A percentile compares a stretch with the other conserved stretches of the same genome.
These are phyloP conservation scores for Rhinoptilus africanus DNA, from an alignment of 2,113 vertebrate species.

Conservation along the genomic window DNA sequence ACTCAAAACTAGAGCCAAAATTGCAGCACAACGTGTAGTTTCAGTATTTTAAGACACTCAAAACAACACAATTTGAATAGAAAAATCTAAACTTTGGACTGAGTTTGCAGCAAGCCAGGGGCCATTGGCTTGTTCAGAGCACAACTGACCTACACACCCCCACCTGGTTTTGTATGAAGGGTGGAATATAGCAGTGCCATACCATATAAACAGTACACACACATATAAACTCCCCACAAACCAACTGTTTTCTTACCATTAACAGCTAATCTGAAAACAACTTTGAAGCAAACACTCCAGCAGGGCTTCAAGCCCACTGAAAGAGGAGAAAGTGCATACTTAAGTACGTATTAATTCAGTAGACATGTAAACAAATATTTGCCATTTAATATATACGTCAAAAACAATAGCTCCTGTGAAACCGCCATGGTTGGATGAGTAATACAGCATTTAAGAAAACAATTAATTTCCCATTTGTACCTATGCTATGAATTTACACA, in stretches of 20 bases:
- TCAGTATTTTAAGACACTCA: neutral
- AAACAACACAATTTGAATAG: neutral
- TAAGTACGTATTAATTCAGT: neutral
- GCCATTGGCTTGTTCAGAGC: neutral
- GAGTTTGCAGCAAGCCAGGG: neutral
- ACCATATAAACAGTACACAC: neutral
- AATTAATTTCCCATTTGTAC: neutral
- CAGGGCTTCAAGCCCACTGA: neutral
- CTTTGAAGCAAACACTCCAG: neutral
- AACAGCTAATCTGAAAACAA: neutral
- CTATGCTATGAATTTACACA: neutral
- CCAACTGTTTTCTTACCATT: accelerated
- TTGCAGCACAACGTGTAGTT: neutral
- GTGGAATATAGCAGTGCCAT: accelerated
- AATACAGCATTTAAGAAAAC: neutral
- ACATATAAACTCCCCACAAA: neutral
- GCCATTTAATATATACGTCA: neutral
- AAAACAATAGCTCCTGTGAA: neutral
- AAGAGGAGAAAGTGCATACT: neutral
- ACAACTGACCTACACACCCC: neutral
- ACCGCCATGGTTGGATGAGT: neutral
- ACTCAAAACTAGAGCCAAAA: neutral
- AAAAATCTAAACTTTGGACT: neutral
- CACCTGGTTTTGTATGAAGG: accelerated
- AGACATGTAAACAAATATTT: neutral